Conservation (phyloP, 2,888 invertebrate genomes). For the Meta bourneti region DNA sequence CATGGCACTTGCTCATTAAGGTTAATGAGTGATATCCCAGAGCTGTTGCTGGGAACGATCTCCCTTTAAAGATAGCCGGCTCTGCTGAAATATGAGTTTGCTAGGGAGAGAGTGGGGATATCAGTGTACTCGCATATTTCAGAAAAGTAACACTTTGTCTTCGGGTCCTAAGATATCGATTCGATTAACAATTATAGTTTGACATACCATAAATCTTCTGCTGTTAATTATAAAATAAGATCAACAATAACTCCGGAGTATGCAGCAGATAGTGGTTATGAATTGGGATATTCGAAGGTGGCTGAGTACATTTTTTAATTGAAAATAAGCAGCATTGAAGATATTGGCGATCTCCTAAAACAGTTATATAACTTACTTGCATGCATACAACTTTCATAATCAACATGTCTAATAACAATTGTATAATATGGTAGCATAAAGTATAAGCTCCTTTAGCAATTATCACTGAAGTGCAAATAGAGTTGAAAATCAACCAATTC, state of each 20-base stretch:
- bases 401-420: too few species aligned
- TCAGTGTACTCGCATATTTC: constrained; percentile 49
- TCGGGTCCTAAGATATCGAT: constrained; percentile 22
- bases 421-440: too few species aligned
- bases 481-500: too few species aligned
- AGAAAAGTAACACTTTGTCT: constrained; percentile 24
- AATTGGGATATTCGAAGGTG: too few species aligned
- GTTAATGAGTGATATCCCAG: constrained; percentile 66
- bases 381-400: too few species aligned
- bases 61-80: constrained; percentile 32
- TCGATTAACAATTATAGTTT: constrained; percentile 38
- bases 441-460: too few species aligned
- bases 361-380: background rate
- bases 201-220: background rate
- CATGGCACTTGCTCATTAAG: constrained; percentile 62
- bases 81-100: constrained; percentile 65
- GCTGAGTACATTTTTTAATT: too few species aligned
- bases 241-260: background rate
- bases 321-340: too few species aligned
- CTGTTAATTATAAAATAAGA: background rate
- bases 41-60: constrained; percentile 47
- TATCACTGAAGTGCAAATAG: too few species aligned
- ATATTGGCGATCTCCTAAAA: background rate
- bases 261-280: too few species aligned
- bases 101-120: constrained; percentile 37